Percentiles rank a stretch among this genome's conserved stretches.
Conservation (phyloP, 2,888 invertebrate species). For the Odiellus spinosus region DNA sequence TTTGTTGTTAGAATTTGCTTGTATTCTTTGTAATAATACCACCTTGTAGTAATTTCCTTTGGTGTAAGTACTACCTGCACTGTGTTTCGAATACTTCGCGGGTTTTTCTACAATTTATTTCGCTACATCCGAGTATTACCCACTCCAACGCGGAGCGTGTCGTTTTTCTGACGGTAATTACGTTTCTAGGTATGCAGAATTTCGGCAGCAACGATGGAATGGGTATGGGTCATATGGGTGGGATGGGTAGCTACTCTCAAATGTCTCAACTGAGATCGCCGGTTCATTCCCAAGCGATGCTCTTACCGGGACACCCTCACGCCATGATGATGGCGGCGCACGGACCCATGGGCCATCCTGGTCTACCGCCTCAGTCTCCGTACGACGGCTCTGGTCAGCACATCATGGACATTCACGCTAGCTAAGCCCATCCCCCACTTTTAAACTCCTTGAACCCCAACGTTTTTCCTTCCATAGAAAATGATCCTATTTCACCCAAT, state of each 20-base stretch:
- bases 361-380: conserved; percentile 33
- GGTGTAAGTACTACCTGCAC: no score
- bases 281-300: conserved; percentile 35
- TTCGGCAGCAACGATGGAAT: conserved; percentile 9
- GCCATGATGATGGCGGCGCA: conserved; percentile 34
- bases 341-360: conserved; percentile 30
- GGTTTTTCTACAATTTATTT: no score
- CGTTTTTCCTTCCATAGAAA: no score
- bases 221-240: conserved; percentile 23
- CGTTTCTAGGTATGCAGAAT: conserved; percentile 20
- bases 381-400: conserved; percentile 25
- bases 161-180: background rate
- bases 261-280: conserved; percentile 33
- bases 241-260: conserved; percentile 29
- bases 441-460: no score
- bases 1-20: no score
- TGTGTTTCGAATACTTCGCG: no score
- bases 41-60: no score
- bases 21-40: no score
- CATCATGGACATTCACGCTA: conserved; percentile 25
- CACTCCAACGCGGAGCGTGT: no score
- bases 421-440: conserved; percentile 15
- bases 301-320: conserved; percentile 34
- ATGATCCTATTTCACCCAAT: no score
- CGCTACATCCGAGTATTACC: no score